Evolutionary conservation across 2,797 vertebrate genomes (phyloP), one percentile per base, ranked within the genome.

Genomic region (Cossypha dichroa): DNA sequence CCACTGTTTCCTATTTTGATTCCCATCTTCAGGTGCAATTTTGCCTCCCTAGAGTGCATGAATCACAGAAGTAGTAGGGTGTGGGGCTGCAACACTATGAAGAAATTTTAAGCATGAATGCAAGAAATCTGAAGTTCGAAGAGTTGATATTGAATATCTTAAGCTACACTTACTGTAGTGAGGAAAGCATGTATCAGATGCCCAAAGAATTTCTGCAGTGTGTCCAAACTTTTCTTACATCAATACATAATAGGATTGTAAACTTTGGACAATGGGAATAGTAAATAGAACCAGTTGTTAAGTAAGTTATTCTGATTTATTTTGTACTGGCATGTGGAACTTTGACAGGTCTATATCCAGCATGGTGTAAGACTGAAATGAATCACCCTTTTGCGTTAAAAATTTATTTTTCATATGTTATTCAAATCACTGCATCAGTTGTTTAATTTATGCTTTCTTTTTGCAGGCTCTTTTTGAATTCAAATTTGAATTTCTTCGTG

Each of bases 401-500:
- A 77, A 82, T 26, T 8, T 63, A 16, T 0, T 83, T 85, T 75
- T 70, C 74, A n/a, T 58, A n/a, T 58, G 23, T 52, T 75, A 43
- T 23, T 67, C 23, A 49, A 75, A 48, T 38, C 41, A 20, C 52
- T 95, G 64, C 12, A 19, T 80, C 9, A 29, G 22, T 49, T 73
- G 18, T 84, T 70, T 90, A 91, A 91, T 56, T 95, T 88, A 48
- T 67, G 20, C 78, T 59, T 95, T 11, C 34, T 93, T 93, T 96
- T 96, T 98, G 31, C 97, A 99, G 99, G 99, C 99, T 33, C 98
- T 99, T 91, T 99, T 99, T 84, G 99, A 99, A 92, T 99, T 99
- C 97, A 99, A 99, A 97, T 99, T 99, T 97, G 99, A 99, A 95
- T 99, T 99, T 98, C 98, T 99, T 85, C 98, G 98, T n/a, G 99